These are phyloP conservation scores for Caracal caracal DNA, from an alignment of 2,113 vertebrate genomes.

Conservation along the genomic window DNA sequence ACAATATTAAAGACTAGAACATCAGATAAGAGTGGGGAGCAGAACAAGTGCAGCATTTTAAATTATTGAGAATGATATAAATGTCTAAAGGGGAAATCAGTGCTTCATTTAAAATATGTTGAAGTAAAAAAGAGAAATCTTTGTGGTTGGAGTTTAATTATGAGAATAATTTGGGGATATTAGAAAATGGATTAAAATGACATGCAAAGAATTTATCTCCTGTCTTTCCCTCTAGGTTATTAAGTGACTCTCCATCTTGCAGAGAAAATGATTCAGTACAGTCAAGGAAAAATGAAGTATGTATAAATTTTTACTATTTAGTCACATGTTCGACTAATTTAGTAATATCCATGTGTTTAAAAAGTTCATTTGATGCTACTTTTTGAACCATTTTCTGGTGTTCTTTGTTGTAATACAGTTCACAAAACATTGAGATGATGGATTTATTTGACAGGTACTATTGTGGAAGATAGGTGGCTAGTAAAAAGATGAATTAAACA, in stretches of 20 bases:
- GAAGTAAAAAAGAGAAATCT: not conserved
- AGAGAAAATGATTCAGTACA: slow-evolving; percentile 90
- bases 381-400: not conserved
- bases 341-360: not conserved
- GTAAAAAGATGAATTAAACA: not conserved
- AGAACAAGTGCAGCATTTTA: not conserved
- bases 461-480: not conserved
- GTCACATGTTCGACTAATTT: slow-evolving; percentile 5
- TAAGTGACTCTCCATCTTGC: slow-evolving; percentile 90
- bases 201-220: not conserved
- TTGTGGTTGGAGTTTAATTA: slow-evolving; percentile 15
- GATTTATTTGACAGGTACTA: not conserved
- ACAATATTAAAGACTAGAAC: not conserved
- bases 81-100: not conserved
- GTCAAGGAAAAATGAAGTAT: slow-evolving; percentile 93
- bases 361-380: slow-evolving; percentile 1
- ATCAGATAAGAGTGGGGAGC: not conserved
- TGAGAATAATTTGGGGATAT: slow-evolving; percentile 1
- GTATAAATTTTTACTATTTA: slow-evolving; percentile 74
- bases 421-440: not conserved
- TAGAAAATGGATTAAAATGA: slow-evolving; percentile 27
- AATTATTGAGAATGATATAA: slow-evolving; percentile 57
- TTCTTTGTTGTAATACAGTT: not conserved
- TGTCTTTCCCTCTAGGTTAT: slow-evolving; percentile 87
- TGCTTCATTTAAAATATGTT: not conserved